Base-by-base conservation (phyloP, 2,113 vertebrate species). In the Muntiacus reevesi region DNA sequence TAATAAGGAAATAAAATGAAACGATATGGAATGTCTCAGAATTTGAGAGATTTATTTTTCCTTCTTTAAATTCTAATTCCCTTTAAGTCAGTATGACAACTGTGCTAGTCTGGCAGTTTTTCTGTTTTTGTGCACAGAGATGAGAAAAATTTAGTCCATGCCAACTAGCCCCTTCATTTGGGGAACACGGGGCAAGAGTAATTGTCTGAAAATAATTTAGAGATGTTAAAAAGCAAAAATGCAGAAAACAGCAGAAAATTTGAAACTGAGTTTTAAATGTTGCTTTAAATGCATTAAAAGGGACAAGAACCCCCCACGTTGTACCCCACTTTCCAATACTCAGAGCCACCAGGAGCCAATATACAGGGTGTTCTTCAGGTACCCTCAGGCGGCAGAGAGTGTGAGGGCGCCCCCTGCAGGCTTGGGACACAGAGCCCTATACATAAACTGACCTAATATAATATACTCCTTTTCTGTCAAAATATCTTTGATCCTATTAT, bases 1-100 rank as follows among this genome's bases (percentile, higher is more conserved):
- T 97, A 87, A 76, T 78, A 76, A 95, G 47, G 89, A 93, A 89
- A 76, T 52, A 82, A 91, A 89, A 91, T 52, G 23, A 97, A 96
- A 87, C 43, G 52, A 79, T 78, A 57, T 40, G 36, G 52, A 83
- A 23, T 45, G 43, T 76, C 54, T 87, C 19, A 33, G 57, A 45
- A 33, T 92, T 89, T 76, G 40, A 87, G 27, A 16, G 8, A 15
- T 90, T 97, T 91, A 13, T 43, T 87, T 96, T 45, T 12, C 50
- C 67, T 96, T n/a, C 57, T 83, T 47, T 96, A 78, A 87, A 25
- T 82, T 78, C 76, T 71, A 57, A 89, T 84, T 89, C 47, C n/a
- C 12, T 71, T 82, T 54, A 55, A 89, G 36, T 89, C 89, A 89
- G 19, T 76, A 23, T 50, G 17, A 71, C 71, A 84, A 50, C 67